Evolutionary conservation across 2,113 vertebrate species (phyloP).

Genomic region (Ageneiosus marmoratus): DNA sequence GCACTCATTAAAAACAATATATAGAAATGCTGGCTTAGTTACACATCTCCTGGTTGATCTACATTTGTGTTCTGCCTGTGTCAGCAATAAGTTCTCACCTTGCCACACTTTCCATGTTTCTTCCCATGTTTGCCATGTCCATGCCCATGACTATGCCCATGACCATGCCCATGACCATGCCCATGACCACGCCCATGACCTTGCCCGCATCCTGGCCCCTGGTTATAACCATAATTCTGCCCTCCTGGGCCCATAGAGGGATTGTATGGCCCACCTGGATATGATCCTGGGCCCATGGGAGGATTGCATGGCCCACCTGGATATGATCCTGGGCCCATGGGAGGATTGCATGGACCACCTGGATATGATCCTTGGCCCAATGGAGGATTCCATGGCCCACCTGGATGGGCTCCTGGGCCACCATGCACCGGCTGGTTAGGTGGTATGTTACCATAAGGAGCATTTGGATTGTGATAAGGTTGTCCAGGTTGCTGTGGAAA

Average conservation of each 20-base stretch:
- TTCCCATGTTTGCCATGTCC: too few relatives aligned
- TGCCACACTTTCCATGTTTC: too few relatives aligned
- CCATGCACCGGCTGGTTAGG: not conserved
- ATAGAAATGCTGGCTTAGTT: too few relatives aligned
- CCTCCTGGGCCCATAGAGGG: not conserved
- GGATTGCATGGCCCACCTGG: slow-evolving; percentile 4
- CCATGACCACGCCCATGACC: too few relatives aligned
- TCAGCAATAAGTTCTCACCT: too few relatives aligned
- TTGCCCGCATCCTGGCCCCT: not conserved
- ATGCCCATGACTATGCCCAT: too few relatives aligned
- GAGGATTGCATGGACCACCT: not conserved
- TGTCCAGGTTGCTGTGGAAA: slow-evolving; percentile 14
- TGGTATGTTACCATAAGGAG: slow-evolving; percentile 18
- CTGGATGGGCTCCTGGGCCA: not conserved
- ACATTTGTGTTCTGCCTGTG: too few relatives aligned
- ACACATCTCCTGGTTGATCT: too few relatives aligned
- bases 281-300: not conserved
- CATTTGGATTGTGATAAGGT: slow-evolving; percentile 21
- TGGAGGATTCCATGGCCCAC: not conserved
- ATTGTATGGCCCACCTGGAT: not conserved
- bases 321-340: not conserved
- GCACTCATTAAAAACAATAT: too few relatives aligned
- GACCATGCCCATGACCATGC: too few relatives aligned
- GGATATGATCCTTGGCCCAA: not conserved
- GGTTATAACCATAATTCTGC: not conserved